These are phyloP conservation scores for Drosophila bipectinata DNA, from an alignment of 1,140 invertebrate genomes.

Conservation along the genomic window DNA sequence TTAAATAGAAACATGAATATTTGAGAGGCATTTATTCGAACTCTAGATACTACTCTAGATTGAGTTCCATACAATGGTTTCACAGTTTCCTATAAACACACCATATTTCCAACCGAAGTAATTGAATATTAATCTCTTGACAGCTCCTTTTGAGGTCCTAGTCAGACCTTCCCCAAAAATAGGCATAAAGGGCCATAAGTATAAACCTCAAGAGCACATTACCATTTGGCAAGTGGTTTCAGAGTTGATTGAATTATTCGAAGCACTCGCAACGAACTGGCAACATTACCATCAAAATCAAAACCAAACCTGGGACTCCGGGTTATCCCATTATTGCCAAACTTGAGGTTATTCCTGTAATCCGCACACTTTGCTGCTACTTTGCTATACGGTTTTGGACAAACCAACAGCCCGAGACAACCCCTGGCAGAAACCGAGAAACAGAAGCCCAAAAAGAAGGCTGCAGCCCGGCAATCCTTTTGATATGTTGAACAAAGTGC, in stretches of 20 bases:
- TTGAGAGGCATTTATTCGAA: too few relatives aligned
- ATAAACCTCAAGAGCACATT: conserved; percentile 32
- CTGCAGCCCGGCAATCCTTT: conserved; percentile 48
- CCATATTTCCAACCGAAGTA: neutral
- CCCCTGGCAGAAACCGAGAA: conserved; percentile 11
- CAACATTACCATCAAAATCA: conserved; percentile 19
- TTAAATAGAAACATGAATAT: conserved; percentile 5
- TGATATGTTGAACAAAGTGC: conserved; percentile 77
- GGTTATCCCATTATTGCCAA: conserved; percentile 33
- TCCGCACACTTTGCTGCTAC: conserved; percentile 29
- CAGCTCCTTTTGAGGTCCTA: neutral
- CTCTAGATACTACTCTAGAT: too few relatives aligned
- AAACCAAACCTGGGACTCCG: conserved; percentile 3
- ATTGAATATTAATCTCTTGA: neutral
- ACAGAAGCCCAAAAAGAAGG: conserved; percentile 9
- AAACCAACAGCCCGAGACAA: conserved; percentile 8
- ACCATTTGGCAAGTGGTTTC: conserved; percentile 23
- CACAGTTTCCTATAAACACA: too few relatives aligned
- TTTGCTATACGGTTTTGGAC: conserved; percentile 17
- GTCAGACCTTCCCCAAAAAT: neutral
- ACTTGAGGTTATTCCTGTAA: conserved; percentile 36
- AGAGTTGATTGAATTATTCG: conserved; percentile 35
- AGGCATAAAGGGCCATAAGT: conserved; percentile 11
- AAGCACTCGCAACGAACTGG: conserved; percentile 21
- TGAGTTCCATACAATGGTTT: too few relatives aligned